Evolutionary conservation across 2,113 vertebrate species (phyloP), one percentile per base, ranked within the genome.

Genomic region (Pelecanus crispus): DNA sequence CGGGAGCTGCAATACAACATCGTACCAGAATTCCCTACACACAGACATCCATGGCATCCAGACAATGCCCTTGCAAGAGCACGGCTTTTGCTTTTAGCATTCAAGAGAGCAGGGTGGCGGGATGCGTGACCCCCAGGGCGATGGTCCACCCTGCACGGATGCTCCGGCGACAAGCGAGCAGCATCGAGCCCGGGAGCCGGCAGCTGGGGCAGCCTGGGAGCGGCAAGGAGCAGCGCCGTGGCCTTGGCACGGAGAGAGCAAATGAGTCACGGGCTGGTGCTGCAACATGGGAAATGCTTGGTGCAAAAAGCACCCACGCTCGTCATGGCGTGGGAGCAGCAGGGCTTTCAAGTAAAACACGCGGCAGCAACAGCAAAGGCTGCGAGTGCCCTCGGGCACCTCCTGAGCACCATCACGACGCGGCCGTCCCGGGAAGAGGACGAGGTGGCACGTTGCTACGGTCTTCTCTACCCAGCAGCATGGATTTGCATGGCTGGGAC

Each of bases 11-110:
- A 19, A 24, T 5, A 13, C 44, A 31, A 2, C 18, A 2, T 18
- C 1, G 1, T 5, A 14, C 34, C 4, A 1, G 25, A 2, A 20
- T 24, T 34, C 13, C 25, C 58, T 19, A 2, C 34, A 6, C 34
- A 4, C 63, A 8, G 68, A 24, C 26, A 26, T 8, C 4, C 0
- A 2, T 4, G 4, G 22, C 55, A 12, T 4, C 63, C 67, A 36
- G 32, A 4, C 24, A 21, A 50, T 49, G 9, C 26, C 13, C 38
- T 19, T 4, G 32, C 50, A 14, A 10, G 11, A 34, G 20, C 53
- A 29, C 2, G 1, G 34, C 42, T 26, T 67, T 61, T 42, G 47
- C 47, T 67, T 31, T 10, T 4, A n/a, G 25, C 17, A 6, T 24
- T 32, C 13, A 58, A 20, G 11, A 40, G 36, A 53, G 8, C 4